Evolutionary conservation across 2,888 invertebrate species (phyloP).

Genomic region (Erynnis tages): DNA sequence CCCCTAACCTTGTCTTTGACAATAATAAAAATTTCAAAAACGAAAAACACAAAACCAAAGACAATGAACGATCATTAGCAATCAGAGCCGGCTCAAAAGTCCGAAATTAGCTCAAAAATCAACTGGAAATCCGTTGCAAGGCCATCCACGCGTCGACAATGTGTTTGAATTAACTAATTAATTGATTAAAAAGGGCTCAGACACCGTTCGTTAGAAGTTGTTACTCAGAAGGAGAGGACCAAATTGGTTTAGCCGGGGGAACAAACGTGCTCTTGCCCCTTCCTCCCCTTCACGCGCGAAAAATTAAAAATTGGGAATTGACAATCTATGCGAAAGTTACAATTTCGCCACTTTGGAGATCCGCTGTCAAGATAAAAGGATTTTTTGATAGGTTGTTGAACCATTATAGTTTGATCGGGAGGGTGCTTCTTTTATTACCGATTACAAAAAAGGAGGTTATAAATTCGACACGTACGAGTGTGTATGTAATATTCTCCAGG

Average conservation of each 20-base stretch:
- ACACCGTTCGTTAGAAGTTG: constrained; percentile 70
- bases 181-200: constrained; percentile 73
- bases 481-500: too few species aligned
- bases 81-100: not conserved
- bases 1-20: not conserved
- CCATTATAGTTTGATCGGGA: too few species aligned
- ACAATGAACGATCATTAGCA: not conserved
- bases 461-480: too few species aligned
- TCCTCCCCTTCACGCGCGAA: constrained; percentile 38
- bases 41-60: not conserved
- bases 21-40: not conserved
- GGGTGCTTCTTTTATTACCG: too few species aligned
- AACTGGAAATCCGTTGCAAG: not conserved
- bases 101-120: not conserved
- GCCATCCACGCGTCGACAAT: constrained; percentile 47
- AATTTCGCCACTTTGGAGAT: too few species aligned
- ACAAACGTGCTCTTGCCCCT: constrained; percentile 23
- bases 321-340: constrained; percentile 28
- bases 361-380: too few species aligned
- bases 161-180: constrained; percentile 68
- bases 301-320: constrained; percentile 33
- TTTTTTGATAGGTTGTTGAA: too few species aligned
- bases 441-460: too few species aligned
- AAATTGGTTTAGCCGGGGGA: constrained; percentile 70
- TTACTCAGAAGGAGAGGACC: constrained; percentile 50